A percentile compares a stretch with the other conserved stretches of the same genome.
These are phyloP conservation scores for Falco punctatus DNA, from an alignment of 2,113 vertebrate genomes.

Conservation along the genomic window DNA sequence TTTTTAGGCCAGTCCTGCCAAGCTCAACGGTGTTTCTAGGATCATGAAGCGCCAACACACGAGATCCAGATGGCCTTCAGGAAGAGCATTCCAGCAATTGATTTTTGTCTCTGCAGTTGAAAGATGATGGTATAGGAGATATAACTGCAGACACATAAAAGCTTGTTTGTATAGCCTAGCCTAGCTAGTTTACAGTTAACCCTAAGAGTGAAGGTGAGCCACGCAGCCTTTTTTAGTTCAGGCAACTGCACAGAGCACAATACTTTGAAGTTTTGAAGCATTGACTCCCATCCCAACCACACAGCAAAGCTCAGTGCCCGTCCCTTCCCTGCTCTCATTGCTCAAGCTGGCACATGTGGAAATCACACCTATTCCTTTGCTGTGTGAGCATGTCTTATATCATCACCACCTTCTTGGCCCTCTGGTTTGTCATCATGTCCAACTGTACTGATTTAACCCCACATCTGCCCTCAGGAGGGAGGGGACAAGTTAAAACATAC, in stretches of 20 bases:
- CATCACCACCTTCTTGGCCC: rapidly evolving
- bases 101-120: not conserved
- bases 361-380: not conserved
- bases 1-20: not conserved
- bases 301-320: not conserved
- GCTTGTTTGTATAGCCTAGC: not conserved
- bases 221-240: not conserved
- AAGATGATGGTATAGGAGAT: not conserved
- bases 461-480: not conserved
- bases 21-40: not conserved
- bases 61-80: not conserved
- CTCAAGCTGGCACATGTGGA: not conserved
- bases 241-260: not conserved
- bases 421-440: not conserved
- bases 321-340: not conserved
- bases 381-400: not conserved
- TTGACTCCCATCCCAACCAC: not conserved
- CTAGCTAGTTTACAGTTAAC: not conserved
- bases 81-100: not conserved
- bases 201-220: not conserved
- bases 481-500: not conserved
- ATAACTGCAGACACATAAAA: not conserved
- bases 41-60: not conserved
- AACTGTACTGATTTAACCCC: not conserved
- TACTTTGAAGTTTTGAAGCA: not conserved